Evolutionary conservation across 1,140 invertebrate species (phyloP).

Genomic region (Drosophila paulistorum): DNA sequence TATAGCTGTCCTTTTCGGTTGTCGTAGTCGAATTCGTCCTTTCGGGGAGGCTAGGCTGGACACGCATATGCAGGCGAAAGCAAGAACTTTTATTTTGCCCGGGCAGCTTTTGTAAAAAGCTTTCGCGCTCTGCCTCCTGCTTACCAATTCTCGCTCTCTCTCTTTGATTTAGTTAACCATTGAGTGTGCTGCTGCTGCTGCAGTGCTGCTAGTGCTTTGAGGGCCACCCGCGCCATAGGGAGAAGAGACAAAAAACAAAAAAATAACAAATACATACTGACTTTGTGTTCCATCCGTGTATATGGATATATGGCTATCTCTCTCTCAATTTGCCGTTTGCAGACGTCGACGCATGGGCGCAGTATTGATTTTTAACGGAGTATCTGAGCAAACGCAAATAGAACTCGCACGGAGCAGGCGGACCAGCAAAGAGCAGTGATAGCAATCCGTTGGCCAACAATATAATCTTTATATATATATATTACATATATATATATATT

Average conservation of each 20-base stretch:
- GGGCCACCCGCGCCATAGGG: slow-evolving; percentile 5
- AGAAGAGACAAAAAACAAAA: not conserved
- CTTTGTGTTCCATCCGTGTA: slow-evolving; percentile 2
- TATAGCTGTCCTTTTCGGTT: slow-evolving; percentile 40
- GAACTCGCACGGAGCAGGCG: slow-evolving; percentile 56
- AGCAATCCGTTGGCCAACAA: slow-evolving; percentile 16
- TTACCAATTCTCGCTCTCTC: slow-evolving; percentile 26
- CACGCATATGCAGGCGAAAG: slow-evolving; percentile 50
- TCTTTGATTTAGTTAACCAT: not conserved
- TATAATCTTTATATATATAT: slow-evolving; percentile 12
- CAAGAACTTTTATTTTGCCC: slow-evolving; percentile 39
- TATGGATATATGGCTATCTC: slow-evolving; percentile 22
- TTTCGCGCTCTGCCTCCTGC: slow-evolving; percentile 24
- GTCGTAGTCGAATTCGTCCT: slow-evolving; percentile 13
- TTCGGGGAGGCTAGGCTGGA: slow-evolving; percentile 45
- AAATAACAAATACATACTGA: slow-evolving; percentile 13
- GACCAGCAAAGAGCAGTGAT: slow-evolving; percentile 39
- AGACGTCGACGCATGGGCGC: slow-evolving; percentile 79
- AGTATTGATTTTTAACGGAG: slow-evolving; percentile 81
- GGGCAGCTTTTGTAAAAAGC: slow-evolving; percentile 21
- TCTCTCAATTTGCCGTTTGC: slow-evolving; percentile 47
- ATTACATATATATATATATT: not conserved
- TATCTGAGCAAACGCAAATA: slow-evolving; percentile 79
- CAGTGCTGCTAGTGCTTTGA: not conserved
- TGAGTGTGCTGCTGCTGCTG: slow-evolving; percentile 7